Conservation (phyloP, 2,113 vertebrate genomes). For the Panurus biarmicus region DNA sequence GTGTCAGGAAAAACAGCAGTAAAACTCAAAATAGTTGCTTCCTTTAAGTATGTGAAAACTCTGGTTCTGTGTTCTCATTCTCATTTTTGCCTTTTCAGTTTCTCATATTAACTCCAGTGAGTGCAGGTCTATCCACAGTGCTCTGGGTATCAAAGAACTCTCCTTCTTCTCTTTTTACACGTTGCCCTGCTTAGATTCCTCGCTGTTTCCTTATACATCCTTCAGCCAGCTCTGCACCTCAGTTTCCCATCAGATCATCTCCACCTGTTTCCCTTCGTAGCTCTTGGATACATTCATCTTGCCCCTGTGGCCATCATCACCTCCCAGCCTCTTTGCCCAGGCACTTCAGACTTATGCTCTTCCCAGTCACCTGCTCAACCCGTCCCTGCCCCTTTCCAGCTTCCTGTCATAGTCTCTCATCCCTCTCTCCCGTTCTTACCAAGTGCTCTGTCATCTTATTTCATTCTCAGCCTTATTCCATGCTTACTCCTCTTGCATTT, state of each 20-base stretch:
- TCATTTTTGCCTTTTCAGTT: not conserved
- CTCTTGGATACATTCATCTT: not conserved
- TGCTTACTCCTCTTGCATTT: not conserved
- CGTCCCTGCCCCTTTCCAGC: not conserved
- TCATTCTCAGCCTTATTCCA: not conserved
- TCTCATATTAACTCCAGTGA: not conserved
- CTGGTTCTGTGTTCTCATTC: not conserved
- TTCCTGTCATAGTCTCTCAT: not conserved
- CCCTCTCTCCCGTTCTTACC: not conserved
- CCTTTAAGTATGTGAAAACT: not conserved
- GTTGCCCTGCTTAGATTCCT: not conserved
- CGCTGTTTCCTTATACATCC: not conserved
- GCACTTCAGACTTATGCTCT: not conserved
- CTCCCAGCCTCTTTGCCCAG: not conserved
- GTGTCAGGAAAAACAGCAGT: not conserved
- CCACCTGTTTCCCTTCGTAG: not conserved
- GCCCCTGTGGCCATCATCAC: not conserved
- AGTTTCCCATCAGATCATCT: not conserved
- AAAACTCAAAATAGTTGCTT: conserved; percentile 2
- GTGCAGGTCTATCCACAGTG: not conserved
- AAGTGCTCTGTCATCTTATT: not conserved
- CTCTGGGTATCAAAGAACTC: not conserved
- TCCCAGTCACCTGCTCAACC: not conserved
- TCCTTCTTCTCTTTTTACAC: not conserved
- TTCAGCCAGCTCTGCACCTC: not conserved